These are phyloP conservation scores for Uloborus diversus DNA, from an alignment of 1,140 invertebrate species.

Conservation along the genomic window DNA sequence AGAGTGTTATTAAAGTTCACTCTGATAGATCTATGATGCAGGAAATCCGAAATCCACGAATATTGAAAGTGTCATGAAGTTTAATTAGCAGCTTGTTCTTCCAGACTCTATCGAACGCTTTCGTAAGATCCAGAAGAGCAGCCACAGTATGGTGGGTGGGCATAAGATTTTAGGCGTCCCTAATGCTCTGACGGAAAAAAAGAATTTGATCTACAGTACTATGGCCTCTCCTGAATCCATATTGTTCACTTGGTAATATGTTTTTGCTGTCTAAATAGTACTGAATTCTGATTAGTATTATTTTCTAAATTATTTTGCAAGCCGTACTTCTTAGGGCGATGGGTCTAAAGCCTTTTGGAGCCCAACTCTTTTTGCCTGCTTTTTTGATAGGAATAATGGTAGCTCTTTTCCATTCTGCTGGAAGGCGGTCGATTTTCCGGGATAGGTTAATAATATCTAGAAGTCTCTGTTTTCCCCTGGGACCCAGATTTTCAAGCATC, in stretches of 20 bases:
- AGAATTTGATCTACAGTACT: neutral
- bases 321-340: neutral
- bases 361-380: neutral
- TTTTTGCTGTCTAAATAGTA: neutral
- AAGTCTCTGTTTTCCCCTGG: neutral
- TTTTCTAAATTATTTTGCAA: neutral
- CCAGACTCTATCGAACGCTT: neutral
- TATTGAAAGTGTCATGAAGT: conserved; percentile 12
- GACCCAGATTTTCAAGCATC: conserved; percentile 1
- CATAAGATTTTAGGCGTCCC: neutral
- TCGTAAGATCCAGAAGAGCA: neutral
- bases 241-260: neutral
- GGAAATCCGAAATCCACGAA: conserved; percentile 2
- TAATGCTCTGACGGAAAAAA: too few species aligned
- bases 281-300: neutral
- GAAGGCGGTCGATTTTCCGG: neutral
- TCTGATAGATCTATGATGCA: neutral
- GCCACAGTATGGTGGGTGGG: neutral
- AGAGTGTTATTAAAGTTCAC: neutral
- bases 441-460: neutral
- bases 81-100: neutral
- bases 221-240: neutral
- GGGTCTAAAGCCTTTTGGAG: neutral
- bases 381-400: conserved; percentile 7
- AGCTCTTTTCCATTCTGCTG: neutral